Evolutionary conservation across 1,140 invertebrate genomes (phyloP), one percentile per base, ranked within the genome.

Genomic region (Trichomalopsis sarcophagae): DNA sequence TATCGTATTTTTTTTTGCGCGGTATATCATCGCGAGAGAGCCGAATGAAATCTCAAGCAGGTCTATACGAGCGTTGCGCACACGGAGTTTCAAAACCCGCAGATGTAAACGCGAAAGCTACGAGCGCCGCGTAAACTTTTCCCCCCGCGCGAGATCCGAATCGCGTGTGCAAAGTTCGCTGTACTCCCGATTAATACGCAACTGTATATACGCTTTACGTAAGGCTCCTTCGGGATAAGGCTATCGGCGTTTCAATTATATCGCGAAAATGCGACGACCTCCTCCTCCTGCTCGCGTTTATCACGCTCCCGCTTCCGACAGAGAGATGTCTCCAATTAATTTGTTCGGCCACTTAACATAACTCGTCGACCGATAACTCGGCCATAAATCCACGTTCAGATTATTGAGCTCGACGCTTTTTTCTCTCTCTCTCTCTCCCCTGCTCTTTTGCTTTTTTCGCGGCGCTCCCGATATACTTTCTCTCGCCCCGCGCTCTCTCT

Each of bases 241-340:
- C 10, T 13, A 78, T 66, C 13, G 23, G 21, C 23, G 27, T 78
- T 62, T 78, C 27, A 78, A 78, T 78, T 78, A 55, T 78, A 44
- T 44, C 40, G 40, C 40, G 40, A 44, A 44, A 44, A 55, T 55
- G 50, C 2, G 50, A 55, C 50, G 50, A 55, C 6, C 55, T 62
- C 55, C 33, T 7, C 27, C 23, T 27, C 23, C 23, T 9, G 10
- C 73, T 2, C 75, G 23, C 73, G 55, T 78, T 73, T 84, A 79
- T 84, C 76, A 50, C 47, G 4, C 17, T 21, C 7, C 27, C 76
- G 84, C 86, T 87, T 88, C 86, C 86, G 87, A 89, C 88, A 88
- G 83, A 62, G 55, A 88, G 82, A 88, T 87, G 87, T 87, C 87
- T 86, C 89, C 87, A 90, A 89, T 90, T 89, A 90, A 89, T 90